phyloP scores from a whole-genome alignment of 2,888 invertebrate genomes.

The Tryphoninae sp. region DNA sequence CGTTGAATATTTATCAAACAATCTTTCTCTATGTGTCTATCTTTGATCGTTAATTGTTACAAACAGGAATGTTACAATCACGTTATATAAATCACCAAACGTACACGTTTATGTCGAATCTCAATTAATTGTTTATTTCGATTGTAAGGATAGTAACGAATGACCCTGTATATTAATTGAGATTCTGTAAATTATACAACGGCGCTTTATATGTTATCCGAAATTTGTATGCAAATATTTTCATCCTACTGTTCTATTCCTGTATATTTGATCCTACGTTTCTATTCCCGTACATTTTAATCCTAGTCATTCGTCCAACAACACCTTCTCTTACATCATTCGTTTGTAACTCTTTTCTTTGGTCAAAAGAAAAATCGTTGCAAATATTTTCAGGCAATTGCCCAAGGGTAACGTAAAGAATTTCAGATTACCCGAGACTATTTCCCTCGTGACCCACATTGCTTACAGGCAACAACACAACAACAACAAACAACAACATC shows the following conservation, averaged over 20 bases:
- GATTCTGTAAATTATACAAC: constrained; percentile 50
- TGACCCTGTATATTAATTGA: constrained; percentile 32
- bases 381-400: constrained; percentile 2
- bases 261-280: not conserved
- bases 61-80: constrained; percentile 23
- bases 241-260: not conserved
- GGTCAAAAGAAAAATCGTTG: constrained; percentile 8
- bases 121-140: constrained; percentile 18
- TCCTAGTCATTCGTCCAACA: not conserved
- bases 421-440: constrained; percentile 27
- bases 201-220: constrained; percentile 59
- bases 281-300: not conserved
- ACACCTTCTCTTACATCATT: constrained; percentile 11
- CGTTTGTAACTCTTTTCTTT: constrained; percentile 4
- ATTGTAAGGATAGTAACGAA: not conserved
- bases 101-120: constrained; percentile 49
- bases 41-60: not conserved
- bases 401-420: constrained; percentile 25
- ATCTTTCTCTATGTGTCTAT: constrained; percentile 11
- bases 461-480: constrained; percentile 71
- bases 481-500: constrained; percentile 49
- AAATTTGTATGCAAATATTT: constrained; percentile 21
- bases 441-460: constrained; percentile 36
- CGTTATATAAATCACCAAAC: constrained; percentile 24
- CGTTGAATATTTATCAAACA: constrained; percentile 44